Evolutionary conservation across 2,113 vertebrate genomes (phyloP).

Genomic region (Malurus alboscapulatus): DNA sequence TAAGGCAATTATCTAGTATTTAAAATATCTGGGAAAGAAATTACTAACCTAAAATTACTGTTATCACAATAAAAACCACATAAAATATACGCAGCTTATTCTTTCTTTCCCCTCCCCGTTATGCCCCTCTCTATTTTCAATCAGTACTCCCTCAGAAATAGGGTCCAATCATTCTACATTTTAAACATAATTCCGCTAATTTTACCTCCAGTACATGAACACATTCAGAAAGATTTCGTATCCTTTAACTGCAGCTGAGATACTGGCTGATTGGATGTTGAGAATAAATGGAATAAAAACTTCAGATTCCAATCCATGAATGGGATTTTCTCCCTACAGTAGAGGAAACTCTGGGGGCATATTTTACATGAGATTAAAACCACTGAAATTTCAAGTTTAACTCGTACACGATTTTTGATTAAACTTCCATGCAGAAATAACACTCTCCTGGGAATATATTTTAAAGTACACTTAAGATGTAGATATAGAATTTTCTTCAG

Average conservation of each 20-base stretch:
- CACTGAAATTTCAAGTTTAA: not conserved
- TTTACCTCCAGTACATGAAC: not conserved
- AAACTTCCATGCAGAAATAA: not conserved
- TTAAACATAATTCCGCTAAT: not conserved
- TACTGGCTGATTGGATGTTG: not conserved
- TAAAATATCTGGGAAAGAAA: slow-evolving; percentile 15
- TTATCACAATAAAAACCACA: not conserved
- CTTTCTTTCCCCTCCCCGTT: not conserved
- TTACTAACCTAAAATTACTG: not conserved
- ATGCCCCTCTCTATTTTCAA: not conserved
- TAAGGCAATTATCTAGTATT: not conserved
- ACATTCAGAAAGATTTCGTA: not conserved
- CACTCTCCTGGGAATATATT: not conserved
- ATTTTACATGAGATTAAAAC: not conserved
- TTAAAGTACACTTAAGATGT: not conserved
- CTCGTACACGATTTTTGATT: not conserved
- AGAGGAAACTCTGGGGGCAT: not conserved
- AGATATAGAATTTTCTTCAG: not conserved
- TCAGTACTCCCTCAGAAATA: not conserved
- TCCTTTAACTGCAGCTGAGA: not conserved
- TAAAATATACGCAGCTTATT: not conserved
- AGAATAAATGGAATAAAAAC: not conserved
- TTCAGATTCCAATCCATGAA: not conserved
- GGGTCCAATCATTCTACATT: not conserved
- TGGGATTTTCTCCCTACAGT: not conserved